These are phyloP conservation scores for Zootermopsis nevadensis DNA, from an alignment of 2,888 invertebrate genomes.

Conservation along the genomic window DNA sequence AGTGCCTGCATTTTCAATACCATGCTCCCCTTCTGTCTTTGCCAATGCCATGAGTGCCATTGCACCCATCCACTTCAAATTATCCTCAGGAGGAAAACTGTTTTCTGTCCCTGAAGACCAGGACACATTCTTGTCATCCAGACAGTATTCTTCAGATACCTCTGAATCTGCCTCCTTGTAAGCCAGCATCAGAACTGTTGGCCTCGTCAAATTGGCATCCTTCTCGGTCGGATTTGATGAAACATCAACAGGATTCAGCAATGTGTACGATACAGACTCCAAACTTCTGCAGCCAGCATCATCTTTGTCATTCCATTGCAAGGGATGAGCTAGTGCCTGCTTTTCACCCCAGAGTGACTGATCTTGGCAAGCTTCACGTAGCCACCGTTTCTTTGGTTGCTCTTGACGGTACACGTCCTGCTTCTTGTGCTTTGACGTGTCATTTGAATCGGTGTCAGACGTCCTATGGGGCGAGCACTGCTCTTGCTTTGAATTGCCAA, in stretches of 20 bases:
- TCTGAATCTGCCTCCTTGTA: conserved; percentile 33
- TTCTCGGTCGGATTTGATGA: not conserved
- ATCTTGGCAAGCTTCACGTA: conserved; percentile 68
- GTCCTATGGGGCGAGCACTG: not conserved
- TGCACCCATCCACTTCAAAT: conserved; percentile 70
- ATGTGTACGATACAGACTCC: conserved; percentile 22
- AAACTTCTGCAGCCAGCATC: conserved; percentile 42
- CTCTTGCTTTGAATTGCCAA: not conserved
- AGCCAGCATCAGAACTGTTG: conserved; percentile 65
- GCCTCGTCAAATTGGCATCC: conserved; percentile 65
- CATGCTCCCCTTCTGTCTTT: conserved; percentile 54
- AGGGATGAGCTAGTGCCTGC: conserved; percentile 66
- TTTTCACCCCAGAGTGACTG: conserved; percentile 55
- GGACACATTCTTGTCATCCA: not conserved
- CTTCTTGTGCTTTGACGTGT: conserved; percentile 37
- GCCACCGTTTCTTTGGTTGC: conserved; percentile 72
- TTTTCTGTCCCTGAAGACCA: conserved; percentile 29
- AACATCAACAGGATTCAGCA: conserved; percentile 17
- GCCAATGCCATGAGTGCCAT: conserved; percentile 72
- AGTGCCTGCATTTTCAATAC: not conserved
- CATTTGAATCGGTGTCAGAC: conserved; percentile 26
- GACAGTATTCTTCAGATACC: not conserved
- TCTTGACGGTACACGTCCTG: conserved; percentile 51
- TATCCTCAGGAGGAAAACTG: conserved; percentile 60
- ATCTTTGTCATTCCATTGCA: conserved; percentile 63